Evolutionary conservation across 2,797 vertebrate genomes (phyloP).

Genomic region (Etheostoma perlongum): DNA sequence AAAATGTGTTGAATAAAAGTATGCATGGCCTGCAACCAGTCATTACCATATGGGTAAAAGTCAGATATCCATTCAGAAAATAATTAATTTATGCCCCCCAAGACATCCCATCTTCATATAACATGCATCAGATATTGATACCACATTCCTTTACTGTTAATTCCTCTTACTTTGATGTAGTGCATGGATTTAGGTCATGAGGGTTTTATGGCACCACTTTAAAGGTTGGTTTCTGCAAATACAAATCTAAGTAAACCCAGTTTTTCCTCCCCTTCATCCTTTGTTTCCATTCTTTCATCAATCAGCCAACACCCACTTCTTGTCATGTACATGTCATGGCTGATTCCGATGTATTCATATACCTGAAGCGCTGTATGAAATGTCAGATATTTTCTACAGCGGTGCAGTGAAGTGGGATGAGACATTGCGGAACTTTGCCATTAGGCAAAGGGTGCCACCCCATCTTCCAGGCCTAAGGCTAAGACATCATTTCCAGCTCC

Average conservation of each 20-base stretch:
- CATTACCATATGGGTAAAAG: conserved; percentile 25
- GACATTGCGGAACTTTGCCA: conserved; percentile 45
- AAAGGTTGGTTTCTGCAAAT: conserved; percentile 66
- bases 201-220: conserved; percentile 68
- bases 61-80: conserved; percentile 28
- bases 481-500: conserved; percentile 50
- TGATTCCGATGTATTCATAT: conserved; percentile 41
- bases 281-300: conserved; percentile 72
- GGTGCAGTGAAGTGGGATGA: conserved; percentile 25
- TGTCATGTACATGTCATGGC: conserved; percentile 71
- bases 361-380: conserved; percentile 67
- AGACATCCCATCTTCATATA: conserved; percentile 43
- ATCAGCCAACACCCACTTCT: conserved; percentile 71
- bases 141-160: conserved; percentile 41
- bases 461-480: conserved; percentile 59
- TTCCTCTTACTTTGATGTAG: conserved; percentile 66
- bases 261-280: conserved; percentile 60
- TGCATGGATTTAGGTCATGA: conserved; percentile 69
- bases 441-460: conserved; percentile 39
- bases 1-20: no score
- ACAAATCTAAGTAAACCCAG: conserved; percentile 61
- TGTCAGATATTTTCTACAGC: conserved; percentile 62
- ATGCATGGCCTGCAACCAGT: not conserved
- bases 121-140: conserved; percentile 54
- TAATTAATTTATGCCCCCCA: conserved; percentile 16